Percentiles rank a stretch among this genome's conserved stretches.
phyloP scores from a whole-genome alignment of 2,797 vertebrate species.

The Rhincodon typus region DNA sequence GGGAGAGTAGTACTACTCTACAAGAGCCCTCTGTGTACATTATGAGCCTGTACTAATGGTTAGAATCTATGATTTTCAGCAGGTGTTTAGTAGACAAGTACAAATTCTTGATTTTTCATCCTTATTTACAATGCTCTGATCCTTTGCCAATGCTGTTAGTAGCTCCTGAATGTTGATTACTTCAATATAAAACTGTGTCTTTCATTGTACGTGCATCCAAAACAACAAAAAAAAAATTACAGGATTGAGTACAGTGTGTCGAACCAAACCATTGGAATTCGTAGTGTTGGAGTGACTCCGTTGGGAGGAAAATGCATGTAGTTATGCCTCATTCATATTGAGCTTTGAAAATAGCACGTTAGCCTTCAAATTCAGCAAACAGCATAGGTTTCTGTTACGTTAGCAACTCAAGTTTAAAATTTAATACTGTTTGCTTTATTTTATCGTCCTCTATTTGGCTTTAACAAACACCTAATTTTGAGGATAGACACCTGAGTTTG shows the following conservation, averaged over 20 bases:
- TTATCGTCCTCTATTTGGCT: neutral
- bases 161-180: neutral
- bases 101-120: neutral
- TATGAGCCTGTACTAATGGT: neutral
- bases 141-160: neutral
- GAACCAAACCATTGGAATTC: neutral
- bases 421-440: neutral
- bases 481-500: neutral
- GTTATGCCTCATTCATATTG: neutral
- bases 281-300: neutral
- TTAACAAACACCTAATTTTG: neutral
- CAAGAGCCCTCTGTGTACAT: neutral
- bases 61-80: neutral
- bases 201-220: neutral
- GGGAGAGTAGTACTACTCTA: too few relatives aligned
- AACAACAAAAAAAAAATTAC: neutral
- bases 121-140: neutral
- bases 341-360: neutral
- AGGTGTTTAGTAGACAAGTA: neutral
- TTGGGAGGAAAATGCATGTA: neutral
- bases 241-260: neutral
- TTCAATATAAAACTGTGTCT: neutral
- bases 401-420: neutral
- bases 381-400: neutral
- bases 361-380: neutral